phyloP scores from a whole-genome alignment of 2,113 vertebrate genomes.

The Nycticorax nycticorax region DNA sequence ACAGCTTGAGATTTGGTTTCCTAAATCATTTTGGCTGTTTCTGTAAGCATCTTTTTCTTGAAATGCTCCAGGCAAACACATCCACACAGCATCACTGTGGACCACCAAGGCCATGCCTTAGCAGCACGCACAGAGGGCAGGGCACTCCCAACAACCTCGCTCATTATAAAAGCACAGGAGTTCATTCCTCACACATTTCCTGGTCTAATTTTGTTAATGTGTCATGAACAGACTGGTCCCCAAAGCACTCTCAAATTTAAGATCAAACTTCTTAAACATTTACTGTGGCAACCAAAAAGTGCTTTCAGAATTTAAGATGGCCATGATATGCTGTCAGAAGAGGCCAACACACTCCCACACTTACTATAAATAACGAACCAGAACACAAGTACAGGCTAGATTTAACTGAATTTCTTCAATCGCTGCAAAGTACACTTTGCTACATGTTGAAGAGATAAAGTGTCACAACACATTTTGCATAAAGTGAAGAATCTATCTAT shows the following conservation, averaged over 20 bases:
- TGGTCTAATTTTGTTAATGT: slow-evolving; percentile 17
- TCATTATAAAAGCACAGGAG: background rate
- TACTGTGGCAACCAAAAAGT: slow-evolving; percentile 21
- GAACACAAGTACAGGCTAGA: slow-evolving; percentile 47
- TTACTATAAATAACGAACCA: slow-evolving; percentile 52
- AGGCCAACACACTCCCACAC: slow-evolving; percentile 67
- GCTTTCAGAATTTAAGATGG: slow-evolving; percentile 48
- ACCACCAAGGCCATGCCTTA: background rate
- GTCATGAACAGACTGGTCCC: slow-evolving; percentile 12
- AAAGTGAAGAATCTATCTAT: slow-evolving; percentile 32
- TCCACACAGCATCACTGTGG: rapidly evolving
- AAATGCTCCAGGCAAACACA: background rate
- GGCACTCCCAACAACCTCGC: background rate
- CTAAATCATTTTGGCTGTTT: background rate
- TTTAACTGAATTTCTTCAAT: slow-evolving; percentile 52
- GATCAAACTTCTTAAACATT: slow-evolving; percentile 51
- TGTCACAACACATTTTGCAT: slow-evolving; percentile 66
- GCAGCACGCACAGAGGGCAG: background rate
- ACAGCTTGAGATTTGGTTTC: background rate
- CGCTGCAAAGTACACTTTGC: slow-evolving; percentile 37
- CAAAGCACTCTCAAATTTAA: slow-evolving; percentile 7
- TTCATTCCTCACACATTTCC: background rate
- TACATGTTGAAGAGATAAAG: slow-evolving; percentile 48
- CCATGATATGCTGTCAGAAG: slow-evolving; percentile 62
- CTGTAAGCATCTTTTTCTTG: background rate